Base-by-base conservation (phyloP, 2,888 invertebrate genomes). In the Zelleria hepariella region DNA sequence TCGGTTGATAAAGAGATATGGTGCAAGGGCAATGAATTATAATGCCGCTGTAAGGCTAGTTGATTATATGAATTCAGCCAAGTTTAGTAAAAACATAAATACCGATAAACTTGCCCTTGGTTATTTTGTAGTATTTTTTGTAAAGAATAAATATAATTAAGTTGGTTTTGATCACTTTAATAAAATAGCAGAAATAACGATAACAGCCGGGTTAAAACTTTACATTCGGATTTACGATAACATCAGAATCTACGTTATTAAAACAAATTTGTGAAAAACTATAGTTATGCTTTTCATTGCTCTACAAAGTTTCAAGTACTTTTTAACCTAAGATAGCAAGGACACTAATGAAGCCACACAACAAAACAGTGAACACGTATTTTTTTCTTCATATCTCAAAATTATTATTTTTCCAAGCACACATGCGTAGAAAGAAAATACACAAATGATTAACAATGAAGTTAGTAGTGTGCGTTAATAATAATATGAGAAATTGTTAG, bases 21-120 rank as follows among this genome's bases (percentile, higher is more conserved):
- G 66, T 60, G 61, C 75, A 80, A 82, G 81, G 80, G 79, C 78
- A 83, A 82, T 81, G 78, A 75, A 80, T 82, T 77, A 73, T 79
- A 78, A 80, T 77, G 74, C 73, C 21, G n/a, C 2, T 42, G 32
- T 42, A 42, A 15, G 15, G 15, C 15, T 42, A 42, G 32, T 42
- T 42, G 32, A 15, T 42, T 10, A 42, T 42, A 15, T 42, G 32
- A 15, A 42, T 42, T 42, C 32, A 42, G 32, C 1, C 32, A 42
- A 15, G 15, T 42, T 42, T 42, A 42, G 32, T 5, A 42, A 15
- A 5, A 42, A 42, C 32, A 42, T 42, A 10, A 42, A 42, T n/a
- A 15, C 10, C 1, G 32, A 32, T 10, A 32, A 7, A 32, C 8
- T 42, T 42, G 32, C 32, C 15, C n/a, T n/a, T n/a, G n/a, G n/a